These are phyloP conservation scores for Hedychridium roseum DNA, from an alignment of 2,888 invertebrate species.

Conservation along the genomic window DNA sequence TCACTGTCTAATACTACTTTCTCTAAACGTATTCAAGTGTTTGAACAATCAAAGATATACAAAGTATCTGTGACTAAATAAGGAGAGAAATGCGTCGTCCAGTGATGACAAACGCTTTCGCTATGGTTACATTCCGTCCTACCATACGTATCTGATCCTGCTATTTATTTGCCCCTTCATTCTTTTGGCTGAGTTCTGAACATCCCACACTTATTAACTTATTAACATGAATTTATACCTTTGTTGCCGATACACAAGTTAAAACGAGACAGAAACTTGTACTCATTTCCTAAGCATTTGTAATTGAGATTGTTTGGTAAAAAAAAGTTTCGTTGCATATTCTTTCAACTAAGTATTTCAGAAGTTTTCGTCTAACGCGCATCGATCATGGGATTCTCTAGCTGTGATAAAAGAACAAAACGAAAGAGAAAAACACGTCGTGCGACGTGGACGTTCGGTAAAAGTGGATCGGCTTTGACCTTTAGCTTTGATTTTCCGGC, in stretches of 20 bases:
- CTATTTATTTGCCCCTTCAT: slow-evolving; percentile 42
- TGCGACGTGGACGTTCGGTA: no score
- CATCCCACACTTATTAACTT: slow-evolving; percentile 27
- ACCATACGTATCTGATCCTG: no score
- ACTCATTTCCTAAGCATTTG: slow-evolving; percentile 2
- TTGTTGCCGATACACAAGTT: slow-evolving; percentile 2
- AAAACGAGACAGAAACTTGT: slow-evolving; percentile 4
- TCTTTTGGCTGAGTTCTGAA: slow-evolving; percentile 60
- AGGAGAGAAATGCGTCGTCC: no score
- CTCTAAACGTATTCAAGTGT: no score
- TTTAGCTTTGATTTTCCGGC: slow-evolving; percentile 62
- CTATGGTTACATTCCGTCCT: no score
- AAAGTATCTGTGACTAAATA: no score
- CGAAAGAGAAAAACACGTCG: slow-evolving; percentile 31
- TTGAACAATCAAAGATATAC: no score
- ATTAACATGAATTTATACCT: slow-evolving; percentile 16
- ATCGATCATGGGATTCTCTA: no score
- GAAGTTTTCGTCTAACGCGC: no score
- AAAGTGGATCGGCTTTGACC: slow-evolving; percentile 34
- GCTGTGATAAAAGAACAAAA: slow-evolving; percentile 33
- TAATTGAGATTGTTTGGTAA: background rate
- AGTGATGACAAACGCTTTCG: no score
- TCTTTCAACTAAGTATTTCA: no score
- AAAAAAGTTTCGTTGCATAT: background rate
- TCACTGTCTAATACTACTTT: no score